Percentiles rank a stretch among this genome's conserved stretches.
phyloP scores from a whole-genome alignment of 1,140 invertebrate species.

The Ylistrum balloti region DNA sequence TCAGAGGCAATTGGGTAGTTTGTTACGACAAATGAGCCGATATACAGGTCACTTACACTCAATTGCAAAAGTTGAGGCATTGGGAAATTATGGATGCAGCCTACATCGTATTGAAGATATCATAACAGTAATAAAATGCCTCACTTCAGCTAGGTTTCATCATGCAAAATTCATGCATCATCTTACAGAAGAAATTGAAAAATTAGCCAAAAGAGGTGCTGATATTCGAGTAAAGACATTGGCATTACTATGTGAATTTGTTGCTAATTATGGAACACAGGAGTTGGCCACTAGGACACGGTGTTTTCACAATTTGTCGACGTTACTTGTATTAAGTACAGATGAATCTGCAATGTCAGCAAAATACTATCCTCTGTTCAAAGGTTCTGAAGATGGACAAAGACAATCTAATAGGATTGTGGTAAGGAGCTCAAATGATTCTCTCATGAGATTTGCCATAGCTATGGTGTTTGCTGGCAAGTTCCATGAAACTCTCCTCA shows the following conservation, averaged over 20 bases:
- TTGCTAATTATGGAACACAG: neutral
- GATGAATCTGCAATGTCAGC: neutral
- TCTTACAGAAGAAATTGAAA: neutral
- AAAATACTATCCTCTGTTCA: neutral
- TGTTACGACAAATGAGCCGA: neutral
- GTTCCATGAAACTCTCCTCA: neutral
- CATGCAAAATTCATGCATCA: neutral
- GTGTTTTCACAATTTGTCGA: slow-evolving; percentile 9
- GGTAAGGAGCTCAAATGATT: neutral
- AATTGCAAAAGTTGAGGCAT: neutral
- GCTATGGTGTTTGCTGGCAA: neutral
- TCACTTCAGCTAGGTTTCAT: neutral
- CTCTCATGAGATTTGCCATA: neutral
- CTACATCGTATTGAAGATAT: neutral
- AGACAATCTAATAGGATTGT: neutral
- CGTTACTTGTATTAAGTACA: neutral
- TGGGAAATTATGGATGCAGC: neutral
- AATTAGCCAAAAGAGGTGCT: neutral
- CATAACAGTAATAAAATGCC: neutral
- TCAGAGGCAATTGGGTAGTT: neutral
- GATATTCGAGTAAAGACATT: neutral
- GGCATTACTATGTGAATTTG: neutral
- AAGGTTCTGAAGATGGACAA: neutral
- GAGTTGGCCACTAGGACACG: neutral
- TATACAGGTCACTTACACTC: neutral